phyloP scores from a whole-genome alignment of 2,888 invertebrate species.

The Nudaria mundana region DNA sequence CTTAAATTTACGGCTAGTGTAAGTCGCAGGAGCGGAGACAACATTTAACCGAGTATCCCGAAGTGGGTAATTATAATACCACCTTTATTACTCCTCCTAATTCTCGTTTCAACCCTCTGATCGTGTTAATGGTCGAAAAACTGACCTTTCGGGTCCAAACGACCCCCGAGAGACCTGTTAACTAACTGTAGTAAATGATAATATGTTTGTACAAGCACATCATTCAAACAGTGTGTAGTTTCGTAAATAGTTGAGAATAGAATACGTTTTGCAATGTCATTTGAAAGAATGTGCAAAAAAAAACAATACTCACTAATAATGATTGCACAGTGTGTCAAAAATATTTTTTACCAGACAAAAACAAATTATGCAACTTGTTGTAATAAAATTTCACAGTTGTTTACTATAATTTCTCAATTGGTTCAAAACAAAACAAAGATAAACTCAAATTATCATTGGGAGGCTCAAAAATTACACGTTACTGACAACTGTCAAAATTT shows the following conservation, averaged over 20 bases:
- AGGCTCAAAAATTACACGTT: conserved; percentile 57
- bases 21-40: conserved; percentile 28
- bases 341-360: conserved; percentile 13
- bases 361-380: conserved; percentile 22
- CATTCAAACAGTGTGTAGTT: conserved; percentile 38
- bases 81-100: conserved; percentile 70
- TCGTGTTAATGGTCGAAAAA: conserved; percentile 76
- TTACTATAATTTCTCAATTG: conserved; percentile 32
- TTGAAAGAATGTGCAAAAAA: conserved; percentile 11
- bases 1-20: conserved; percentile 28
- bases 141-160: conserved; percentile 71
- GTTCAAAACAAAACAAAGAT: conserved; percentile 32
- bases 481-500: conserved; percentile 62
- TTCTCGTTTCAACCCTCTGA: conserved; percentile 63
- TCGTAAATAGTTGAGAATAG: conserved; percentile 4
- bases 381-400: conserved; percentile 30
- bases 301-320: conserved; percentile 15
- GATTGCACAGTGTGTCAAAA: conserved; percentile 19
- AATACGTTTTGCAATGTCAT: no score
- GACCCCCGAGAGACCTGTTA: conserved; percentile 65
- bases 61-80: conserved; percentile 69
- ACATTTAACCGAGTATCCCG: conserved; percentile 55
- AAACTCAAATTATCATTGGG: conserved; percentile 33
- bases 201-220: conserved; percentile 34
- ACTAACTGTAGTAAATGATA: conserved; percentile 51